phyloP scores from a whole-genome alignment of 2,113 vertebrate species.

The Vanacampus margaritifer region DNA sequence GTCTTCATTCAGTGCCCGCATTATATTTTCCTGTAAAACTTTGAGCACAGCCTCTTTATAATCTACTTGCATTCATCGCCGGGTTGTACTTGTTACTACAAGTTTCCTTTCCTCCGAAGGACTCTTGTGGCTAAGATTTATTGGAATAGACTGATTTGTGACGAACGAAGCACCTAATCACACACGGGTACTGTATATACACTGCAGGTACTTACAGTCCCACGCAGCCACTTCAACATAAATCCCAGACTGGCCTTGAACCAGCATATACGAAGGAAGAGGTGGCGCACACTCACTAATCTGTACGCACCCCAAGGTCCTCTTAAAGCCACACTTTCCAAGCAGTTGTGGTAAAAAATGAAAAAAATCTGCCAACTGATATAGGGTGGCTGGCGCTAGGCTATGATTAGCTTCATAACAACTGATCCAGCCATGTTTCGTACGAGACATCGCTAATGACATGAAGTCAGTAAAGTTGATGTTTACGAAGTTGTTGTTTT shows the following conservation, averaged over 20 bases:
- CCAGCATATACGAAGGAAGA: not conserved
- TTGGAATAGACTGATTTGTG: slow-evolving; percentile 8
- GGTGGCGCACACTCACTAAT: not conserved
- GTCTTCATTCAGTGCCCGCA: not conserved
- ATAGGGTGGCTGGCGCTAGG: not conserved
- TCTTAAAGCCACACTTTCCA: not conserved
- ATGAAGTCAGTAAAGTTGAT: not conserved
- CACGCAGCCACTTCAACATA: slow-evolving; percentile 9
- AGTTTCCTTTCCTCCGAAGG: not conserved
- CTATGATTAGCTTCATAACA: not conserved
- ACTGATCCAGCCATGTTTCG: too few species aligned
- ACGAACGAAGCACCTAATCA: slow-evolving; percentile 4
- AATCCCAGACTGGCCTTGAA: slow-evolving; percentile 10
- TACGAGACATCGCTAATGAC: not conserved
- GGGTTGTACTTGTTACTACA: not conserved
- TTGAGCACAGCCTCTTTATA: not conserved
- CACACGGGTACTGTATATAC: not conserved
- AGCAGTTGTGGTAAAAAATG: not conserved
- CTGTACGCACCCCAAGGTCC: slow-evolving; percentile 3
- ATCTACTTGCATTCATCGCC: not conserved
- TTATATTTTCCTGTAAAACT: not conserved
- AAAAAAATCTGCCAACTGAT: not conserved
- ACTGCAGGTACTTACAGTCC: not conserved
- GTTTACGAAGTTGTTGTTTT: not conserved
- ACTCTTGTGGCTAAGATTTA: not conserved